Percentiles rank a stretch among this genome's conserved stretches.
phyloP scores from a whole-genome alignment of 2,888 invertebrate genomes.

The Erannis defoliaria region DNA sequence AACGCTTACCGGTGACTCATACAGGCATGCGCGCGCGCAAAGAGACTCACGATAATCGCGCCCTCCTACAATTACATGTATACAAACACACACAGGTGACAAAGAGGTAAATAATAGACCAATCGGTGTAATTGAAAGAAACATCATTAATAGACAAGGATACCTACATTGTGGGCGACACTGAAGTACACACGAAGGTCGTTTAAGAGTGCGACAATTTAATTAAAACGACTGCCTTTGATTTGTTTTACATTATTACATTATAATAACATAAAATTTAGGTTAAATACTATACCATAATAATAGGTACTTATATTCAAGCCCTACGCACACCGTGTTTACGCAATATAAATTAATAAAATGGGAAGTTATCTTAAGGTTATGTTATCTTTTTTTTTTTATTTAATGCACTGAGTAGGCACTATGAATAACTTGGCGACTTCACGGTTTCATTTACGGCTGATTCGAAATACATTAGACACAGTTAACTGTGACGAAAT shows the following conservation, averaged over 20 bases:
- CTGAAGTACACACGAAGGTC: constrained; percentile 72
- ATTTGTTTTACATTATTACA: constrained; percentile 27
- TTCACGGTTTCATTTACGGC: not conserved
- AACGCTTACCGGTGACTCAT: constrained; percentile 80
- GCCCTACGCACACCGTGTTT: constrained; percentile 49
- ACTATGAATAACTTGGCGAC: not conserved
- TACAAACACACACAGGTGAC: constrained; percentile 64
- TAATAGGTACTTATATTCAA: constrained; percentile 37
- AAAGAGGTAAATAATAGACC: constrained; percentile 78
- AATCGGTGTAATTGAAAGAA: constrained; percentile 57
- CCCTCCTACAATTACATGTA: constrained; percentile 77
- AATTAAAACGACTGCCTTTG: constrained; percentile 37
- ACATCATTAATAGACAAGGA: constrained; percentile 76
- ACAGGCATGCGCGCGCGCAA: constrained; percentile 79
- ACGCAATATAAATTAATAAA: constrained; percentile 51
- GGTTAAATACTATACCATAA: no score
- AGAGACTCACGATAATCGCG: constrained; percentile 72
- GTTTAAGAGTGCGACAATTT: constrained; percentile 36
- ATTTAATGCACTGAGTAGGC: constrained; percentile 1
- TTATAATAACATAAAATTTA: constrained; percentile 41
- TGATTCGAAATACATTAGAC: not conserved
- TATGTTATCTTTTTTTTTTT: constrained; percentile 22
- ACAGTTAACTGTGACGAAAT: not conserved
- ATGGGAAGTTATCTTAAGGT: constrained; percentile 47
- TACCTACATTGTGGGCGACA: constrained; percentile 68